Conservation (phyloP, 2,797 vertebrate genomes). For the Cirrhinus mrigala region DNA sequence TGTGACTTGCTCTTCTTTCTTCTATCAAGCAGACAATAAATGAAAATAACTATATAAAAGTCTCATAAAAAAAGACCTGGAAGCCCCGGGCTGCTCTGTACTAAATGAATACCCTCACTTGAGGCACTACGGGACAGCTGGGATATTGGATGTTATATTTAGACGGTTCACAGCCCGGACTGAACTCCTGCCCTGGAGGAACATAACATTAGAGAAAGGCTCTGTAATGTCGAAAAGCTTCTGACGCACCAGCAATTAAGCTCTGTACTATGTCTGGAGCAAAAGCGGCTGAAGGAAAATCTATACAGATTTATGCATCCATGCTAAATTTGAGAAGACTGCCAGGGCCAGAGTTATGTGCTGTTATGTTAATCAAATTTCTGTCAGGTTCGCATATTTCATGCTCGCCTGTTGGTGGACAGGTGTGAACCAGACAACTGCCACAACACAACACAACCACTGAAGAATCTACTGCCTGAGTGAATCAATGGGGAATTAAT, state of each 20-base stretch:
- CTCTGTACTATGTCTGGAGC: not conserved
- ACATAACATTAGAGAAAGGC: slow-evolving; percentile 27
- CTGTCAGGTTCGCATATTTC: slow-evolving; percentile 36
- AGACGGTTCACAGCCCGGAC: slow-evolving; percentile 11
- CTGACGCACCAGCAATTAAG: not conserved
- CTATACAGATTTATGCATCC: slow-evolving; percentile 37
- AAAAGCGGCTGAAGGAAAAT: slow-evolving; percentile 30
- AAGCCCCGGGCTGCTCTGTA: slow-evolving; percentile 37
- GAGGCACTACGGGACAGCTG: slow-evolving; percentile 15
- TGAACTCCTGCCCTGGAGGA: slow-evolving; percentile 40
- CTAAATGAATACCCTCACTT: slow-evolving; percentile 22
- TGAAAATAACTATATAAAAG: slow-evolving; percentile 59
- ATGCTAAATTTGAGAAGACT: slow-evolving; percentile 33
- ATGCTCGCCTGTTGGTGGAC: slow-evolving; percentile 22
- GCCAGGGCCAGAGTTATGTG: slow-evolving; percentile 35
- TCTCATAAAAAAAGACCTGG: slow-evolving; percentile 20
- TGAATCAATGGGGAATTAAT: slow-evolving; percentile 15
- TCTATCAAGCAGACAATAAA: slow-evolving; percentile 60
- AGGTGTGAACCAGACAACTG: slow-evolving; percentile 30
- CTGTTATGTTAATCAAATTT: slow-evolving; percentile 58
- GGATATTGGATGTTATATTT: slow-evolving; percentile 41
- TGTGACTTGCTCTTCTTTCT: slow-evolving; percentile 42
- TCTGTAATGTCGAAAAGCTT: slow-evolving; percentile 12
- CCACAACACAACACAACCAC: slow-evolving; percentile 13
- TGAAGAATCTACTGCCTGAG: slow-evolving; percentile 1